These are phyloP conservation scores for Maconellicoccus hirsutus DNA, from an alignment of 1,140 invertebrate genomes.

Conservation along the genomic window DNA sequence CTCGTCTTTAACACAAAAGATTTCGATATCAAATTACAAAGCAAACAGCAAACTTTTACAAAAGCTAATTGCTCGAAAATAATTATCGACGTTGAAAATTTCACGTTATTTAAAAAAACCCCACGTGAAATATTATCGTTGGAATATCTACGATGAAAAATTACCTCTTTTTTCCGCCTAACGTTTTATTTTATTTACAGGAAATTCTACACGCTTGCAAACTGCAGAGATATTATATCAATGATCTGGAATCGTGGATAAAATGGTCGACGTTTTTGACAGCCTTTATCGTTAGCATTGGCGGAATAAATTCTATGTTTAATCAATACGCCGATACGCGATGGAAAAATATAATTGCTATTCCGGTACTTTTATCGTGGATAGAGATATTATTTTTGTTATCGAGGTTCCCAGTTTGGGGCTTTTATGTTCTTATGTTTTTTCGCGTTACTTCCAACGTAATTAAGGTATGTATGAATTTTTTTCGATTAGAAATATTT, in stretches of 20 bases:
- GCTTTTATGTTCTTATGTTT: conserved; percentile 43
- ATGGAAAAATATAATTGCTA: conserved; percentile 38
- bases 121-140: no score
- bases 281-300: not conserved
- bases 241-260: conserved; percentile 30
- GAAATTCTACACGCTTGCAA: conserved; percentile 28
- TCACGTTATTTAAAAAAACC: no score
- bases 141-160: no score
- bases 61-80: no score
- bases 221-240: conserved; percentile 28
- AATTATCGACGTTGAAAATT: no score
- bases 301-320: not conserved
- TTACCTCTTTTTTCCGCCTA: no score
- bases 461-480: conserved; percentile 33
- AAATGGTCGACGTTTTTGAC: conserved; percentile 28
- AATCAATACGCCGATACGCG: not conserved
- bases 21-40: no score
- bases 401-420: conserved; percentile 39
- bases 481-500: not conserved
- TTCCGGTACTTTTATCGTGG: conserved; percentile 41
- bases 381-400: conserved; percentile 42
- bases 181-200: conserved; percentile 22
- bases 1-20: no score
- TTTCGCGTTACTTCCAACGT: conserved; percentile 39
- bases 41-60: no score